Evolutionary conservation across 1,140 invertebrate genomes (phyloP), one percentile per base, ranked within the genome.

Genomic region (Himalopsyche phryganea): DNA sequence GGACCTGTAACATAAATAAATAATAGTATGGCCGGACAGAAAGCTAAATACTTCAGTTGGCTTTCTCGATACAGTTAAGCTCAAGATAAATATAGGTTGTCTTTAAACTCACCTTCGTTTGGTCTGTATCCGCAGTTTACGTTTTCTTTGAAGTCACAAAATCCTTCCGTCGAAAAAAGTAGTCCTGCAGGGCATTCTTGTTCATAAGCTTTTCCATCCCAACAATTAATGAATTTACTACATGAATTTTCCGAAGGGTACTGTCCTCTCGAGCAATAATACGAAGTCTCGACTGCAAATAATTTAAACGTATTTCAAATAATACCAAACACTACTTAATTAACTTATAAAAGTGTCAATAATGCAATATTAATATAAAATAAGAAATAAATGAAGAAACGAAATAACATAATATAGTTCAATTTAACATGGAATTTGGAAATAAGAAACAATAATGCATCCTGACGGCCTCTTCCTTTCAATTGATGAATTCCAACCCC

Each of bases 221-320:
- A 88, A 58, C 86, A 88, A 66, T 87, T 87, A 0, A 87, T 59
- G 66, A 83, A 88, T 64, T 78, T 82, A 17, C 78, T 79, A 65
- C 86, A 87, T 7, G 76, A 75, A 7, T 73, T 80, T 0, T 75
- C 72, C 18, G 81, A 83, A 0, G 83, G 77, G 55, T 85, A 85
- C 65, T 85, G 83, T 17, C 84, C 81, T 36, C 83, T 61, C 40
- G 63, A 67, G 53, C 73, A 77, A 18, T 9, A 28, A 5, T 28
- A 9, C 9, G 9, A 28, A 28, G 9, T 3, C 3, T 28, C 23
- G 23, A 3, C 23, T 28, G 23, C 23, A 28, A 28, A 28, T 28
- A n/a, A n/a, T n/a, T n/a, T n/a, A n/a, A n/a, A n/a, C n/a, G n/a
- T n/a, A n/a, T n/a, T n/a, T n/a, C n/a, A n/a, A n/a, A n/a, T n/a